phyloP scores from a whole-genome alignment of 2,113 vertebrate genomes.

The Cynoglossus semilaevis region DNA sequence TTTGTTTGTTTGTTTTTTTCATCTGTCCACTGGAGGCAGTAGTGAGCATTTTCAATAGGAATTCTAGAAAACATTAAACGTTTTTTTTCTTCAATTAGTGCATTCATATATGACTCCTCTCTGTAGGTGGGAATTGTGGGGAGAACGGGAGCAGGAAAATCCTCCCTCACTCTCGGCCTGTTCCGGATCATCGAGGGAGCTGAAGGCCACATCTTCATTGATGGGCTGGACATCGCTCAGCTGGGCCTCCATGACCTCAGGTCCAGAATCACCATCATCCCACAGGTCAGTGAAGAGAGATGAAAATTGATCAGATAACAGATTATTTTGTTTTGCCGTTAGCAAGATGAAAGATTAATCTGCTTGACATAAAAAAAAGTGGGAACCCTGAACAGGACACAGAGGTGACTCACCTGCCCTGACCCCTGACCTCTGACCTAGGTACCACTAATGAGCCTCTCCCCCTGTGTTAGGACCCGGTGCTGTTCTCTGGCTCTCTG shows the following conservation, averaged over 20 bases:
- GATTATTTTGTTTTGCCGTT: no score
- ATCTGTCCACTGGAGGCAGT: neutral
- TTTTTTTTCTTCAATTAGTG: no score
- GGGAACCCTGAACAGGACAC: no score
- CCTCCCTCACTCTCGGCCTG: conserved; percentile 88
- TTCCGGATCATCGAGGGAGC: conserved; percentile 93
- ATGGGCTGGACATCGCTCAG: conserved; percentile 84
- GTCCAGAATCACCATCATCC: conserved; percentile 94
- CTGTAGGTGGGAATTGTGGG: conserved; percentile 92
- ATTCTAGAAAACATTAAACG: no score
- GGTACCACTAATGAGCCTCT: no score
- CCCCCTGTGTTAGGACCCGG: conserved; percentile 80
- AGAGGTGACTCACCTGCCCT: no score
- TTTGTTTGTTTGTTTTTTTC: neutral
- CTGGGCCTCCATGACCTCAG: conserved; percentile 91
- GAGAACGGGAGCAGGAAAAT: conserved; percentile 94
- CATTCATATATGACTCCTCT: neutral
- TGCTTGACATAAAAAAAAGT: no score
- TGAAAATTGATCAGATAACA: no score
- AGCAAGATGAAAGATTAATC: no score
- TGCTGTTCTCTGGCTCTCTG: conserved; percentile 91
- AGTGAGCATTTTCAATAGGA: neutral
- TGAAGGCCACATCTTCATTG: conserved; percentile 86
- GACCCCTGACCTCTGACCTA: no score
- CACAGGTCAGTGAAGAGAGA: conserved; percentile 79